These are phyloP conservation scores for Plectrocnemia conspersa DNA, from an alignment of 1,140 invertebrate species.

Conservation along the genomic window DNA sequence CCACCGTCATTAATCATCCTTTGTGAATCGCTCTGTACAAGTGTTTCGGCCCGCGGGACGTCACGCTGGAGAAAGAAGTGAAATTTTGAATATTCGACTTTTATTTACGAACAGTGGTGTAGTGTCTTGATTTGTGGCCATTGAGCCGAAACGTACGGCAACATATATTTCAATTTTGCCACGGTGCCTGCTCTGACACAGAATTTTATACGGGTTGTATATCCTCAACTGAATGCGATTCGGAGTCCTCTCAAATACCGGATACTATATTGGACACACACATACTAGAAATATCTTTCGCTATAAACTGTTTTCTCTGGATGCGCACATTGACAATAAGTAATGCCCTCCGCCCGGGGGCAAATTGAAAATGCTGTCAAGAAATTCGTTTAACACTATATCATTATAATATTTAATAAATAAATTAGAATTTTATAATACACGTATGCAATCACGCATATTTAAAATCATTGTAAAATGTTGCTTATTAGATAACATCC, in stretches of 20 bases:
- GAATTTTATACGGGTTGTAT: constrained; percentile 5
- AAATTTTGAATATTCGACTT: neutral
- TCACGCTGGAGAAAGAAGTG: neutral
- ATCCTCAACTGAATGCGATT: too few species aligned
- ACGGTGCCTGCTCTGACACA: too few species aligned
- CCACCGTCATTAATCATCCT: too few species aligned
- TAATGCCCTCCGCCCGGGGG: constrained; percentile 16
- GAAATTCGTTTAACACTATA: neutral
- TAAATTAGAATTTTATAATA: neutral
- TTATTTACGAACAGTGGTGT: neutral
- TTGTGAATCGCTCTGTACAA: neutral
- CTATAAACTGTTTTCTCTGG: constrained; percentile 20
- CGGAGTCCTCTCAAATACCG: neutral
- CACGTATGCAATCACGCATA: neutral
- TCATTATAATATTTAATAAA: too few species aligned
- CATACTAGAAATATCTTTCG: constrained; percentile 23
- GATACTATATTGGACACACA: constrained; percentile 19
- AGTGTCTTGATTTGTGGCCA: neutral
- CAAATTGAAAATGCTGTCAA: constrained; percentile 19
- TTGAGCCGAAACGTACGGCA: neutral
- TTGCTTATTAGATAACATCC: too few species aligned
- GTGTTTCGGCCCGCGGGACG: neutral
- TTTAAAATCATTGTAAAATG: too few species aligned
- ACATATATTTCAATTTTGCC: neutral
- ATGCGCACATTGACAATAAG: constrained; percentile 16